Base-by-base conservation (phyloP, 2,113 vertebrate species). In the Xerus inauris region DNA sequence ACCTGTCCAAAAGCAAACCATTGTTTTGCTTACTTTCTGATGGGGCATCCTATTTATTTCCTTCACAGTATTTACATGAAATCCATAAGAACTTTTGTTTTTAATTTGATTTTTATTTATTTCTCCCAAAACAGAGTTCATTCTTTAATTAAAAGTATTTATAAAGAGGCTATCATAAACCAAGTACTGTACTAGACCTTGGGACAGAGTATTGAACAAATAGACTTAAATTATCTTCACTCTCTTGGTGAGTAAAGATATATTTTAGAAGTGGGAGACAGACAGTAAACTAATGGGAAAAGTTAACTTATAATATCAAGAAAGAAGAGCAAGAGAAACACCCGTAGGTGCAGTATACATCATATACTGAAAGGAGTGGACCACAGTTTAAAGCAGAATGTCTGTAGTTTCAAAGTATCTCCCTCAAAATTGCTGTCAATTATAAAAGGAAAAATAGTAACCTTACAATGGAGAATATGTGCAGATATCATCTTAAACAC, bases 81-180 rank as follows among this genome's bases (percentile, higher is more conserved):
- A n/a, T 65, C 26, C 30, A 10, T 54, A 88, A 80, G n/a, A 81
- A 54, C 20, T 6, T 45, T 59, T 6, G 47, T 65, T 77, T 91
- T 87, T 32, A 6, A 35, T 86, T 45, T 77, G 8, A 67, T 30
- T 47, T 19, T 81, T 64, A 35, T 57, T 79, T 76, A 72, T 83
- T 75, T 81, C 22, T 1, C 32, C 30, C 28, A 75, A 91, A 75
- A 4, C 28, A 64, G 35, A 45, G 71, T 47, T 86, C 24, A 64
- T 40, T 89, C 3, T 35, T 85, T 90, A n/a, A 72, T 75, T 92
- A 17, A 87, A 94, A 77, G 59, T 93, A 92, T 57, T 86, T 65
- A 30, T 89, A 40, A 75, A 22, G 65, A 2, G 54, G 45, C 35
- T 86, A 69, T 17, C 16, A 26, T 24, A 6, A 80, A 40, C 1